Conservation (phyloP, 2,113 vertebrate genomes). For the Notothenia coriiceps region DNA sequence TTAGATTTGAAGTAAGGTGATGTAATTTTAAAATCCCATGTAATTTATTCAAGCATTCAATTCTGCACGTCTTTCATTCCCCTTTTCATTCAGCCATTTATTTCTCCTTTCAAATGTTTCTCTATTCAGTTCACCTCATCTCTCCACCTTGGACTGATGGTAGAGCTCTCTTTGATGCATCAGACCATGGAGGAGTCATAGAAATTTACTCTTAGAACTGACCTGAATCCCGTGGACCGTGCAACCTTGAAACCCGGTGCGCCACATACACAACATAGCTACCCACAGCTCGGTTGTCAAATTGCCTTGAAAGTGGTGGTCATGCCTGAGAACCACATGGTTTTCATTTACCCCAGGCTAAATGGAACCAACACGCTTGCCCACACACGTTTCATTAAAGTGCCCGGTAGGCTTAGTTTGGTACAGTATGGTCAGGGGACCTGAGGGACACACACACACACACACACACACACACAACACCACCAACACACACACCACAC, state of each 20-base stretch:
- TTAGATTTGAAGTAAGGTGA: conserved; percentile 19
- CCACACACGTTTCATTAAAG: conserved; percentile 71
- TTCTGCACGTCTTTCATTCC: conserved; percentile 29
- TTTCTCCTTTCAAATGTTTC: conserved; percentile 35
- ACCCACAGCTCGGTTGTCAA: conserved; percentile 19
- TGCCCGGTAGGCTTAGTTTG: conserved; percentile 52
- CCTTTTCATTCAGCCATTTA: conserved; percentile 34
- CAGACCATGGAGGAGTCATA: conserved; percentile 54
- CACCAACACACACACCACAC: no score
- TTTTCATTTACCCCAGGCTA: conserved; percentile 64
- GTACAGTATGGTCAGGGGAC: conserved; percentile 51
- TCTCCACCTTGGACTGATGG: conserved; percentile 40
- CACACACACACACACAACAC: no score
- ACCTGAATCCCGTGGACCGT: conserved; percentile 57
- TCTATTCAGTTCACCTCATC: conserved; percentile 53
- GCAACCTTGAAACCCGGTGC: conserved; percentile 55
- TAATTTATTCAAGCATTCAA: conserved; percentile 29
- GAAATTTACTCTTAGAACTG: conserved; percentile 58
- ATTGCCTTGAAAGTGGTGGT: conserved; percentile 71
- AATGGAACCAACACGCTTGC: conserved; percentile 67
- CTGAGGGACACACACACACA: conserved; percentile 32
- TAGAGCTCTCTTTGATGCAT: conserved; percentile 37
- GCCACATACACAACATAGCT: conserved; percentile 16
- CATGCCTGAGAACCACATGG: conserved; percentile 70
- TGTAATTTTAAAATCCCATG: conserved; percentile 33